Percentiles rank a stretch among this genome's conserved stretches.
phyloP scores from a whole-genome alignment of 2,797 vertebrate species.

The Novumbra hubbsi region DNA sequence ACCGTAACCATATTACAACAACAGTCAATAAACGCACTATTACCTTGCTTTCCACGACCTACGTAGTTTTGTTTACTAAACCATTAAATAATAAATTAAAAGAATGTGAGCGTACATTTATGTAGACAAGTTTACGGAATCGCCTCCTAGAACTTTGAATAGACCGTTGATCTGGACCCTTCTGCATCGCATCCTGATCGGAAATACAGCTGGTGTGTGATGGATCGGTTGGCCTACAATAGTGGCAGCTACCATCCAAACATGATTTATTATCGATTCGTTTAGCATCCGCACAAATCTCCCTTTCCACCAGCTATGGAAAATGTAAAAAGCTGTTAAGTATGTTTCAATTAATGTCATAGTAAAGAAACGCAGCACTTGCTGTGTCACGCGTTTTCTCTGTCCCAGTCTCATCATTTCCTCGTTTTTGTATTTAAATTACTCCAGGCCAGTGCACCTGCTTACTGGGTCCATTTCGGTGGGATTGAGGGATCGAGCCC shows the following conservation, averaged over 20 bases:
- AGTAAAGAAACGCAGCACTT: conserved; percentile 12
- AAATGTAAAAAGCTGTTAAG: too few species aligned
- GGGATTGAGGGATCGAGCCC: not conserved
- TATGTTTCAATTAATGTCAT: conserved; percentile 35
- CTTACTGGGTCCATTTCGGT: not conserved
- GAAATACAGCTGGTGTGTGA: conserved; percentile 27
- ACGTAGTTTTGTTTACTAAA: not conserved
- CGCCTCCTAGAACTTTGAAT: not conserved
- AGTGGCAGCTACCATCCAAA: conserved; percentile 30
- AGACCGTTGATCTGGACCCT: not conserved
- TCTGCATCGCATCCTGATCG: not conserved
- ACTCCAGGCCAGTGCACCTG: not conserved
- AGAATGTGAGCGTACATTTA: not conserved
- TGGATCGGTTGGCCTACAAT: conserved; percentile 34
- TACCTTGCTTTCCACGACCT: not conserved
- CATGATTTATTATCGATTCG: conserved; percentile 66
- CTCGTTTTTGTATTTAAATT: not conserved
- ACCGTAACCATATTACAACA: not conserved
- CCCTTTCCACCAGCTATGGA: conserved; percentile 32
- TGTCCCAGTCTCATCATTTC: not conserved
- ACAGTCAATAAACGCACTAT: not conserved
- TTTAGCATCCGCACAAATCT: conserved; percentile 47
- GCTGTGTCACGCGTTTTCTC: not conserved
- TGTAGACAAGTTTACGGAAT: not conserved
- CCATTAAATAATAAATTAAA: not conserved